Percentiles rank a stretch among this genome's conserved stretches.
These are phyloP conservation scores for Hydrolagus affinis DNA, from an alignment of 2,113 vertebrate species.

Conservation along the genomic window DNA sequence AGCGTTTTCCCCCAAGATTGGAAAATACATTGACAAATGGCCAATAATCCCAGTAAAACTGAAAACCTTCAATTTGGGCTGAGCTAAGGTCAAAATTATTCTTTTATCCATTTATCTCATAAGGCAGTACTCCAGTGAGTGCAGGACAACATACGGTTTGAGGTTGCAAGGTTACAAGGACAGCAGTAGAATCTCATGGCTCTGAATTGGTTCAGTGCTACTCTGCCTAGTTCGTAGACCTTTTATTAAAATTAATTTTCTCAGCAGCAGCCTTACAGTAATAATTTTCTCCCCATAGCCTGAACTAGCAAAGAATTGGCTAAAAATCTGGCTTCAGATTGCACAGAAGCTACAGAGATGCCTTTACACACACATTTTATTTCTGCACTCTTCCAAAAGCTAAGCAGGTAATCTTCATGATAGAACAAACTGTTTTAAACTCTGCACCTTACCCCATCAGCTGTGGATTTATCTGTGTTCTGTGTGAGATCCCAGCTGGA, in stretches of 20 bases:
- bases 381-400: slow-evolving; percentile 23
- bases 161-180: slow-evolving; percentile 14
- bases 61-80: neutral
- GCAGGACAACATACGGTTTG: neutral
- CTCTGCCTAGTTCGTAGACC: neutral
- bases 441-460: slow-evolving; percentile 24
- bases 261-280: neutral
- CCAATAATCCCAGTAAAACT: neutral
- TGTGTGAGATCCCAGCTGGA: slow-evolving; percentile 30
- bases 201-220: neutral
- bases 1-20: neutral
- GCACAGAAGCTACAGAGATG: neutral
- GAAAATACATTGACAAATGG: neutral
- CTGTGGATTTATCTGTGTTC: slow-evolving; percentile 27
- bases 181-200: neutral
- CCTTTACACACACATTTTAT: neutral
- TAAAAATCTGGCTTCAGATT: neutral
- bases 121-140: neutral
- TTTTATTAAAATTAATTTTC: neutral
- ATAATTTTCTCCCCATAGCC: neutral
- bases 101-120: neutral
- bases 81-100: neutral
- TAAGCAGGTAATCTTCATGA: slow-evolving; percentile 17
- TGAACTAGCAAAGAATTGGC: neutral
- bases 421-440: slow-evolving; percentile 28